Evolutionary conservation across 2,113 vertebrate species (phyloP).

Genomic region (Antennarius striatus): DNA sequence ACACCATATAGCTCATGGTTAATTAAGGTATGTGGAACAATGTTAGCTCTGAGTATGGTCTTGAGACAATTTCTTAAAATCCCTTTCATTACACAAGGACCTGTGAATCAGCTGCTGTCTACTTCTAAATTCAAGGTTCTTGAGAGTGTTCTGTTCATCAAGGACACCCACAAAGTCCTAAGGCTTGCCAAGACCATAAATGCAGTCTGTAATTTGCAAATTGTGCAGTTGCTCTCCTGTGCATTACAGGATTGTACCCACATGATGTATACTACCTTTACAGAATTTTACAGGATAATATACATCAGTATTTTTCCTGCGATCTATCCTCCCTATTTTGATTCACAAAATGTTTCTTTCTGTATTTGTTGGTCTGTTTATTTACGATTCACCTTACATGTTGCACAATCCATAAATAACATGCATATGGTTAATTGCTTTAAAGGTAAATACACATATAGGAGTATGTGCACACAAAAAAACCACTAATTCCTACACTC

Average conservation of each 20-base stretch:
- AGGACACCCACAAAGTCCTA: background rate
- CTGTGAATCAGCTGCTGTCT: background rate
- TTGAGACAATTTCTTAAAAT: background rate
- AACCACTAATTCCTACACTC: too few species aligned
- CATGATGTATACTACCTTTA: constrained; percentile 6
- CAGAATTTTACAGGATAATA: background rate
- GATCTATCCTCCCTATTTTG: background rate
- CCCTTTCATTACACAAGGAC: too few species aligned
- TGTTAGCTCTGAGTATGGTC: background rate
- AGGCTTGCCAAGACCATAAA: background rate
- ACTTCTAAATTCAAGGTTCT: background rate
- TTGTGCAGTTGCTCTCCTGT: background rate
- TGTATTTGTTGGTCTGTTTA: too few species aligned
- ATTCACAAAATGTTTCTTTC: too few species aligned
- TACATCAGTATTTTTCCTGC: background rate
- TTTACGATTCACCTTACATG: too few species aligned
- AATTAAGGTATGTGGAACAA: background rate
- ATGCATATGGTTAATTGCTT: too few species aligned
- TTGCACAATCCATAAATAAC: too few species aligned
- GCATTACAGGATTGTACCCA: background rate
- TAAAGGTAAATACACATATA: too few species aligned
- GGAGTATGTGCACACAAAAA: too few species aligned
- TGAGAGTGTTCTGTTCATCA: background rate
- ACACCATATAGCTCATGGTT: background rate
- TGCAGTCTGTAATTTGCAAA: constrained; percentile 26